Evolutionary conservation across 2,113 vertebrate species (phyloP).

Genomic region (Apistogramma diplotaenia): DNA sequence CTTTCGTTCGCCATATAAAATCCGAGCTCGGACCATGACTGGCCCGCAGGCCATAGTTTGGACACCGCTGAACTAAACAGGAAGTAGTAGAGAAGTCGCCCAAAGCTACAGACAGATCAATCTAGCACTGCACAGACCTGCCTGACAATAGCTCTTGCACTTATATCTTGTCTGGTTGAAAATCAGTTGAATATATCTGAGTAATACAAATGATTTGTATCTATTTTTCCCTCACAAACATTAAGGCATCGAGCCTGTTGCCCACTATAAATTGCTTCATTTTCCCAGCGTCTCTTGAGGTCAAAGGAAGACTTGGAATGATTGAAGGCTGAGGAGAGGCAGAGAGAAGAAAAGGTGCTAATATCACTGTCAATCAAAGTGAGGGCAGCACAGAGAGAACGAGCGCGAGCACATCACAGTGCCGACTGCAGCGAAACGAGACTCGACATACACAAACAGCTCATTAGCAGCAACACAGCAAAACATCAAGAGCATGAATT

Average conservation of each 20-base stretch:
- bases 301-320: slow-evolving; percentile 34
- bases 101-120: too few species aligned
- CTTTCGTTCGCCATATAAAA: too few species aligned
- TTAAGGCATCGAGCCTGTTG: neutral
- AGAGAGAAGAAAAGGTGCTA: slow-evolving; percentile 35
- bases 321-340: slow-evolving; percentile 31
- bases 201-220: neutral
- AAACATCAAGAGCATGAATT: neutral
- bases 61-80: too few species aligned
- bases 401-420: neutral
- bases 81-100: too few species aligned
- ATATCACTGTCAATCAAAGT: slow-evolving; percentile 65
- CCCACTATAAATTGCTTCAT: slow-evolving; percentile 53
- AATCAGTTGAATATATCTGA: neutral
- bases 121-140: too few species aligned
- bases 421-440: neutral
- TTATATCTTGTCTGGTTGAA: neutral
- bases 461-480: neutral
- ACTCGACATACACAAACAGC: neutral
- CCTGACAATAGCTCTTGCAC: neutral
- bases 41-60: too few species aligned
- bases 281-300: slow-evolving; percentile 40
- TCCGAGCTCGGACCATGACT: too few species aligned
- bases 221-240: neutral
- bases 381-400: neutral